Base-by-base conservation (phyloP, 2,888 invertebrate genomes). In the Acanthosoma haemorrhoidale region DNA sequence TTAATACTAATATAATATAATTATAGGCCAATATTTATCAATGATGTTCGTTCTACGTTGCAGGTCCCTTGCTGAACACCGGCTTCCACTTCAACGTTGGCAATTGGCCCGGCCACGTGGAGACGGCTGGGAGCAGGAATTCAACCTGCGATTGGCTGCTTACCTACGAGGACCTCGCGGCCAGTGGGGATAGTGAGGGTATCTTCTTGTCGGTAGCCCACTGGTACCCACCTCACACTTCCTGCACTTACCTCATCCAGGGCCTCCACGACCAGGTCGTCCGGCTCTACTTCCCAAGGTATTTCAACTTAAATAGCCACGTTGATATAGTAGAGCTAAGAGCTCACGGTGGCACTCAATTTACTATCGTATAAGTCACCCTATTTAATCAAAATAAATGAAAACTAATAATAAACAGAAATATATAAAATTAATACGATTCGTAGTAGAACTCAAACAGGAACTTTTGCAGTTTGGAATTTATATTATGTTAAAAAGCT, bases 81-180 rank as follows among this genome's bases (percentile, higher is more conserved):
- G 95, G 94, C 4, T 95, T 95, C 80, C 94, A 94, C 81, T 94
- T 95, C 82, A 94, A 94, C 81, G 94, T 94, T 64, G 94, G 94
- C 74, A 93, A 92, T 80, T 94, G 93, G 93, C 94, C 94, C 0
- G 94, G 94, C 0, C 92, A 93, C 80, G 92, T 93, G 63, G 92
- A 94, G 78, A 92, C 93, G 0, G 91, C 92, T 0, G 93, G 94
- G 1, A 90, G 75, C 34, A 86, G 89, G 75, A 91, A 92, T 72
- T 92, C 93, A 4, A 90, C 90, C 59, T 94, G 94, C 78, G 92
- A 93, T 80, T 94, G 94, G 94, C 82, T 92, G 64, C 84, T 94
- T 60, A 91, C 90, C 68, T 92, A 92, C 61, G 90, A 92, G 76
- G 88, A 90, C 38, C 81, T 94, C 21, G 85, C 87, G 78, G 86